phyloP scores from a whole-genome alignment of 2,888 invertebrate genomes.

The Unio pictorum region DNA sequence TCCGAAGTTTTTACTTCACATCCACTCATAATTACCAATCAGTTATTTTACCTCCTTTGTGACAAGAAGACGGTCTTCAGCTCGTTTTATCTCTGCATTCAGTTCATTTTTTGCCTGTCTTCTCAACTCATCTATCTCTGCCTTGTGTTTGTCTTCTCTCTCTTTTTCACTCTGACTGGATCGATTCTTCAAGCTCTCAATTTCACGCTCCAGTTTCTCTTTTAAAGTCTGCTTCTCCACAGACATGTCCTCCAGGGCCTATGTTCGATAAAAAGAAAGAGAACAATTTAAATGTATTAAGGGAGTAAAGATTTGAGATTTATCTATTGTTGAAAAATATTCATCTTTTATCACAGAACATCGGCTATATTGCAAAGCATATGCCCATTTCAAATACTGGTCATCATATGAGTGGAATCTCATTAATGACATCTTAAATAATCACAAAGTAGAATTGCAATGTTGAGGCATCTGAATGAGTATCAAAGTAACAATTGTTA shows the following conservation, averaged over 20 bases:
- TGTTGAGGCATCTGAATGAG: no score
- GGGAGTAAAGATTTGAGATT: no score
- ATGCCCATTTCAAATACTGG: no score
- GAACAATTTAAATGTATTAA: not conserved
- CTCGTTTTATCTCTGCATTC: slow-evolving; percentile 40
- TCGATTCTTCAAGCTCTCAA: slow-evolving; percentile 45
- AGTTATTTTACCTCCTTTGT: slow-evolving; percentile 51
- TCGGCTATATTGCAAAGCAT: no score
- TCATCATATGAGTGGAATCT: no score
- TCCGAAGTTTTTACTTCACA: not conserved
- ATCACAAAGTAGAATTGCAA: no score
- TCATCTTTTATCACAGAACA: no score
- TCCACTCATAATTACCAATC: not conserved
- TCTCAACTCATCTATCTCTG: slow-evolving; percentile 38
- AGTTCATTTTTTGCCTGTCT: slow-evolving; percentile 38
- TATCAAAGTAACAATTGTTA: no score
- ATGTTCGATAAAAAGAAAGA: slow-evolving; percentile 6
- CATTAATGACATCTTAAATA: no score
- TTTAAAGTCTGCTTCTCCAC: slow-evolving; percentile 64
- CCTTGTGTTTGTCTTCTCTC: slow-evolving; percentile 35
- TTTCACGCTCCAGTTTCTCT: slow-evolving; percentile 57
- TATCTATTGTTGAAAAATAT: no score
- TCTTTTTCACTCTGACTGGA: slow-evolving; percentile 38
- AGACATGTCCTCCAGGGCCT: slow-evolving; percentile 64
- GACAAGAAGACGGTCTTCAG: slow-evolving; percentile 44